Percentiles rank a stretch among this genome's conserved stretches.
Conservation (phyloP, 2,113 vertebrate species). For the Mesembrinibis cayennensis region DNA sequence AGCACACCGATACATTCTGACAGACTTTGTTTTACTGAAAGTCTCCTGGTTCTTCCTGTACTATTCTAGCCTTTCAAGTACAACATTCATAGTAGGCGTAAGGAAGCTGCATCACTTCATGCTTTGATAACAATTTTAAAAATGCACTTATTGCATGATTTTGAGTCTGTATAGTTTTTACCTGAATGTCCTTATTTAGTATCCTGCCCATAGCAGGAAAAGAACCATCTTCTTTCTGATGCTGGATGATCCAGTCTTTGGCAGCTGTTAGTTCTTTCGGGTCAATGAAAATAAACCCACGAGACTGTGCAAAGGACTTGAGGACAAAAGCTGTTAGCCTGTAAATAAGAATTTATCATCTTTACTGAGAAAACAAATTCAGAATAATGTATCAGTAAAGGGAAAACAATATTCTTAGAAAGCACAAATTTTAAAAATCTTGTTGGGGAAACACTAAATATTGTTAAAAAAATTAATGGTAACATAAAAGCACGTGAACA, state of each 20-base stretch:
- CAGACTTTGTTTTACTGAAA: accelerated
- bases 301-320: constrained; percentile 93
- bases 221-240: constrained; percentile 87
- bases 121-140: background rate
- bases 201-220: constrained; percentile 91
- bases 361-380: background rate
- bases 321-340: constrained; percentile 95
- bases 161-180: constrained; percentile 13
- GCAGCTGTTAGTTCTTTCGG: constrained; percentile 84
- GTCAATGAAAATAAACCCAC: constrained; percentile 93
- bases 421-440: background rate
- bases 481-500: background rate
- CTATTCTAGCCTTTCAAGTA: background rate
- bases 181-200: constrained; percentile 94
- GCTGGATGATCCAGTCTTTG: constrained; percentile 89
- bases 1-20: background rate
- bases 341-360: background rate
- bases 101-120: background rate
- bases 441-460: background rate
- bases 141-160: background rate
- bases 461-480: background rate
- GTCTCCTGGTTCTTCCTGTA: background rate
- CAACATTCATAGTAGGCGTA: background rate
- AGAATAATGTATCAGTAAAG: background rate
- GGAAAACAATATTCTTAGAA: background rate